Evolutionary conservation across 2,113 vertebrate species (phyloP), one percentile per base, ranked within the genome.

Genomic region (Alosa alosa): DNA sequence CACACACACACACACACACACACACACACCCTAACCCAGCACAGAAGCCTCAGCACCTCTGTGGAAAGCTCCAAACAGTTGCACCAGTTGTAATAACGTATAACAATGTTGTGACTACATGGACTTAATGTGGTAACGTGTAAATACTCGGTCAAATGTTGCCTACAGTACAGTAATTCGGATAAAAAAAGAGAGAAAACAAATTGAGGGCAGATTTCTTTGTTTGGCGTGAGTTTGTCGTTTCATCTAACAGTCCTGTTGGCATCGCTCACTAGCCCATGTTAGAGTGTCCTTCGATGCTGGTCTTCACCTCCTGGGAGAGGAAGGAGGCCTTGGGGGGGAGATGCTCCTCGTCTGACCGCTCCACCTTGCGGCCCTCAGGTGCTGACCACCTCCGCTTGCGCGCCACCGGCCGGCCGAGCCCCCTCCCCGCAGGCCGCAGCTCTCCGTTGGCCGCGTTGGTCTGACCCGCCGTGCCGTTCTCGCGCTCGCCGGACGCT

Each of bases 321-420:
- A 99, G 97, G 92, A 99, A 99, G 90, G 97, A 97, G 94, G 97
- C 97, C 94, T 97, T 99, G 86, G 96, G 97, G 95, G 97, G 94
- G 85, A 98, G 97, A 8, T 96, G 97, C 93, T 99, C 98, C 88
- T 97, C 97, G 91, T 99, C 98, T 0, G 94, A 92, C 92, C 96
- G 97, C 94, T 98, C 98, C 92, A 98, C 94, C 94, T 99, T 97
- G 68, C 98, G 96, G 88, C 97, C 96, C 93, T 99, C 98, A 0
- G 98, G 98, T 3, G 98, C 98, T 0, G 98, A 99, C 98, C 98
- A 99, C 93, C 98, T 96, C 91, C 98, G 94, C 94, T 99, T 99
- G 93, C 98, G 96, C 3, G 84, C 96, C 91, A 9, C 90, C 84
- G 83, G 95, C 94, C 96, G 47, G 0, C 60, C 60, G 1, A 6